These are phyloP conservation scores for Apamea monoglypha DNA, from an alignment of 2,888 invertebrate species.

Conservation along the genomic window DNA sequence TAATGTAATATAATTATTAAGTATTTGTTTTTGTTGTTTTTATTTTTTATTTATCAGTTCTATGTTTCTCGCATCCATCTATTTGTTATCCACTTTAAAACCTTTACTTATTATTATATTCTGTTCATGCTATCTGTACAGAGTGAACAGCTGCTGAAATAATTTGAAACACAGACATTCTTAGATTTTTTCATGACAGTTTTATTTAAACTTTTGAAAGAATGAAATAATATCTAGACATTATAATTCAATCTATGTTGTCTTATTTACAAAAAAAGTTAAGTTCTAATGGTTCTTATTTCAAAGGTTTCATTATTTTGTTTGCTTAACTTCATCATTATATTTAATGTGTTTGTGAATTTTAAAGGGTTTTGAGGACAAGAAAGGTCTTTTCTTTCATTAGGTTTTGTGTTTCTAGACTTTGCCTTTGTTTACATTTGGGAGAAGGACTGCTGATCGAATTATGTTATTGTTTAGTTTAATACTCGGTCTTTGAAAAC, in stretches of 20 bases:
- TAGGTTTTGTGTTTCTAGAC: not conserved
- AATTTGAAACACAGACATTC: not conserved
- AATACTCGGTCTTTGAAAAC: slow-evolving; percentile 38
- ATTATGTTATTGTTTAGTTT: slow-evolving; percentile 68
- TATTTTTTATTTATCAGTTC: no score
- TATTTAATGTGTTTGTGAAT: not conserved
- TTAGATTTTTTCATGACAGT: not conserved
- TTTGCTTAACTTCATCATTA: not conserved
- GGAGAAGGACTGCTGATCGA: not conserved
- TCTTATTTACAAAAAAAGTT: not conserved
- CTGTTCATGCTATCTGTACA: not conserved
- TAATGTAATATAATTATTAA: no score
- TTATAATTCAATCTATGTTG: not conserved
- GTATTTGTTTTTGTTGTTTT: no score
- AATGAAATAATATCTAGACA: no score
- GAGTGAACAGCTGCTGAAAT: not conserved
- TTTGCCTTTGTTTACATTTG: not conserved
- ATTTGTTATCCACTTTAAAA: no score
- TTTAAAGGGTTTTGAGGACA: not conserved
- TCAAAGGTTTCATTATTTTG: not conserved
- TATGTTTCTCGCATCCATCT: no score
- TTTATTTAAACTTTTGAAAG: not conserved
- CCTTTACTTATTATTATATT: not conserved
- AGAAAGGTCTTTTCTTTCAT: not conserved
- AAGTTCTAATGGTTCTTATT: not conserved